phyloP scores from a whole-genome alignment of 1,140 invertebrate genomes.

The Adoxophyes honmai region DNA sequence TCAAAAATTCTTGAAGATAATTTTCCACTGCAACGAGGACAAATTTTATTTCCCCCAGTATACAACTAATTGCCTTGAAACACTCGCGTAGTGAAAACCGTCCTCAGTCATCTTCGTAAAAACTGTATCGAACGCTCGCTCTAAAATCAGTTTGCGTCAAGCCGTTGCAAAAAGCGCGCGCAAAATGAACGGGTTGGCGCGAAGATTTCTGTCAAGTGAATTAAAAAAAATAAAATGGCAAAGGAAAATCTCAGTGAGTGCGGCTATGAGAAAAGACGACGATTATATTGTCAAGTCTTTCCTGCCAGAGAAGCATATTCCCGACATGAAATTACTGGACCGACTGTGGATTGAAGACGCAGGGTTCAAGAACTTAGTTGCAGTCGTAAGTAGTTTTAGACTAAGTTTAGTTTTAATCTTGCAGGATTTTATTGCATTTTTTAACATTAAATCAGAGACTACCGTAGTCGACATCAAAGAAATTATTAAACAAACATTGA shows the following conservation, averaged over 20 bases:
- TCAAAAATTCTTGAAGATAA: too few relatives aligned
- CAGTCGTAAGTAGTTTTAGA: constrained; percentile 53
- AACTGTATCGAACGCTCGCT: constrained; percentile 4
- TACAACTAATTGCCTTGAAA: too few relatives aligned
- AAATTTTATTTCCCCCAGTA: too few relatives aligned
- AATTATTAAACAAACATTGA: too few relatives aligned
- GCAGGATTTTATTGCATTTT: too few relatives aligned
- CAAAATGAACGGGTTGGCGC: constrained; percentile 42
- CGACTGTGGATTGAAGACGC: constrained; percentile 40
- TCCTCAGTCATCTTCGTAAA: too few relatives aligned
- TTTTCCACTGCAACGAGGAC: too few relatives aligned
- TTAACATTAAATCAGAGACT: too few relatives aligned
- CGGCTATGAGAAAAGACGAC: constrained; percentile 35
- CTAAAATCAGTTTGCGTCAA: constrained; percentile 24
- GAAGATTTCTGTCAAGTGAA: constrained; percentile 50
- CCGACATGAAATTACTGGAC: constrained; percentile 51
- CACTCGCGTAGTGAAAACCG: too few relatives aligned
- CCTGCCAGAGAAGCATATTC: constrained; percentile 46
- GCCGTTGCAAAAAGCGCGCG: constrained; percentile 34
- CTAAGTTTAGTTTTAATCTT: too few relatives aligned
- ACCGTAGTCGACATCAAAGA: too few relatives aligned
- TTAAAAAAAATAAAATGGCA: constrained; percentile 49
- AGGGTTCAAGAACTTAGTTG: constrained; percentile 45
- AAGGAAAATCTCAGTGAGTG: constrained; percentile 42
- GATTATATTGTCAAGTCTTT: constrained; percentile 52